A percentile compares a stretch with the other conserved stretches of the same genome.
These are phyloP conservation scores for Boloria euphrosyne DNA, from an alignment of 2,888 invertebrate genomes.

Conservation along the genomic window DNA sequence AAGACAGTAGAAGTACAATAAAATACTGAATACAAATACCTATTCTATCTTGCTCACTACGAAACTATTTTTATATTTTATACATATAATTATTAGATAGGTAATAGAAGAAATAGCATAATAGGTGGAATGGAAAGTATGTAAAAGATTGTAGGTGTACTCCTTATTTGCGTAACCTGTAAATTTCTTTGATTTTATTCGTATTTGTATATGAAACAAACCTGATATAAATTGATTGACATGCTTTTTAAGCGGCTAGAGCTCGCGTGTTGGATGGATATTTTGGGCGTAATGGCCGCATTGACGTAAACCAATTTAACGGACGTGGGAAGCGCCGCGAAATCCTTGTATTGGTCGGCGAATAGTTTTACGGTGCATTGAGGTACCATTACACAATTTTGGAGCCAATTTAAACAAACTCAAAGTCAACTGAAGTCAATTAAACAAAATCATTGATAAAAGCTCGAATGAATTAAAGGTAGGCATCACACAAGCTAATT, in stretches of 20 bases:
- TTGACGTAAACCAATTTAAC: conserved; percentile 73
- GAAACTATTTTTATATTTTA: no score
- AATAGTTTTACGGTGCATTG: conserved; percentile 58
- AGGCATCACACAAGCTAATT: neutral
- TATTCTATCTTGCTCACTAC: no score
- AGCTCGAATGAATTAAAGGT: conserved; percentile 6
- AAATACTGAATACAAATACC: no score
- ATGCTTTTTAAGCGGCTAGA: conserved; percentile 65
- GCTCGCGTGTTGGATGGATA: conserved; percentile 61
- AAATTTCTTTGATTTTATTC: neutral
- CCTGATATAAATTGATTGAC: conserved; percentile 70
- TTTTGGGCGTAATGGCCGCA: conserved; percentile 70
- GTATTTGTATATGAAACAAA: conserved; percentile 8
- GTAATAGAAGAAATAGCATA: no score
- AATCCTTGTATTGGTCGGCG: conserved; percentile 59
- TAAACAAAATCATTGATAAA: conserved; percentile 23
- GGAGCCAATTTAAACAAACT: conserved; percentile 42
- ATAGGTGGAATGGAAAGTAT: no score
- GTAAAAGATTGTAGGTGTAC: no score
- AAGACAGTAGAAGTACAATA: no score
- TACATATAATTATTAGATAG: no score
- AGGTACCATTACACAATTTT: conserved; percentile 48
- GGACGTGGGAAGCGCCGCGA: conserved; percentile 65
- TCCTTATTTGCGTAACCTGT: neutral
- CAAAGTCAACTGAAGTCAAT: conserved; percentile 34